phyloP scores from a whole-genome alignment of 1,140 invertebrate genomes.

The Drosophila obscura region DNA sequence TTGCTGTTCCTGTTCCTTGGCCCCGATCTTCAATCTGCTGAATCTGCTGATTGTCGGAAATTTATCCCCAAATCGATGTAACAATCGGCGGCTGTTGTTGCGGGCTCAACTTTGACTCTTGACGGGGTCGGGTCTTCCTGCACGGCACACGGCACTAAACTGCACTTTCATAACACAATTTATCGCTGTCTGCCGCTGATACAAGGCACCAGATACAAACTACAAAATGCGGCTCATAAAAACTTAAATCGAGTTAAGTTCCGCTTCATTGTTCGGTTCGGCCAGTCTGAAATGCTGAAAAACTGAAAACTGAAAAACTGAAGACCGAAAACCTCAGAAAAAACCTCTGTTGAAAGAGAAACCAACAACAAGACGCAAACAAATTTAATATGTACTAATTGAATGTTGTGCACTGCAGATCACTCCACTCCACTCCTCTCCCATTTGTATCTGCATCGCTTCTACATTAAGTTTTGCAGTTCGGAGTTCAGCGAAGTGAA shows the following conservation, averaged over 20 bases:
- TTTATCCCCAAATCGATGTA: conserved; percentile 46
- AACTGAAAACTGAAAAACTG: conserved; percentile 15
- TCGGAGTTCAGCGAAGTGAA: conserved; percentile 49
- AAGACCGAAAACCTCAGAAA: conserved; percentile 1
- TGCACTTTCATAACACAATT: conserved; percentile 72
- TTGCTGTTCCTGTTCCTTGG: background rate
- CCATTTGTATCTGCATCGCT: conserved; percentile 53
- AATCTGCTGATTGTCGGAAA: conserved; percentile 29
- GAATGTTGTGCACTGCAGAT: conserved; percentile 65
- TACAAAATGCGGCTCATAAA: conserved; percentile 68
- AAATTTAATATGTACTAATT: conserved; percentile 75
- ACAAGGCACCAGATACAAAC: conserved; percentile 57
- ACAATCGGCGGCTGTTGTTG: conserved; percentile 42
- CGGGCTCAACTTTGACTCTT: conserved; percentile 48
- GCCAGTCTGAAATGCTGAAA: conserved; percentile 14
- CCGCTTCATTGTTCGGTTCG: conserved; percentile 67
- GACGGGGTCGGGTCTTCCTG: conserved; percentile 39
- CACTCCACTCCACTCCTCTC: conserved; percentile 18
- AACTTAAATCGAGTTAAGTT: conserved; percentile 71
- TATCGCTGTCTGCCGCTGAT: conserved; percentile 60
- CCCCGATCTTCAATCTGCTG: conserved; percentile 5
- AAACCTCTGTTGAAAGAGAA: conserved; percentile 23
- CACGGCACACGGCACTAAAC: conserved; percentile 25
- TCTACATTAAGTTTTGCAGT: conserved; percentile 26
- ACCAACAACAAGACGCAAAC: conserved; percentile 52